phyloP scores from a whole-genome alignment of 1,140 invertebrate genomes.

The Caenorhabditis elegans region WBcel235 BX284602.5:6755501-6756000 shows the following conservation, averaged over 20 bases:
- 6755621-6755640: too few species aligned
- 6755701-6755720: neutral
- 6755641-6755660: too few species aligned
- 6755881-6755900: neutral
- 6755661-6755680: too few species aligned
- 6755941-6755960: neutral
- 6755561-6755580: too few species aligned
- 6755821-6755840: neutral
- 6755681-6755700: neutral
- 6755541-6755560: too few species aligned
- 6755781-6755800: constrained; percentile 7
- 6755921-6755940: neutral
- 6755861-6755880: neutral
- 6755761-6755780: neutral
- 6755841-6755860: neutral
- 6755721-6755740: neutral
- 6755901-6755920: too few species aligned
- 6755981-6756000: neutral
- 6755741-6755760: neutral
- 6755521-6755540: too few species aligned
- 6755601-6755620: too few species aligned
- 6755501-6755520: neutral
- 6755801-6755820: neutral
- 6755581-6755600: too few species aligned
- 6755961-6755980: neutral